Base-by-base conservation (phyloP, 2,113 vertebrate species). In the Columba janthina region DNA sequence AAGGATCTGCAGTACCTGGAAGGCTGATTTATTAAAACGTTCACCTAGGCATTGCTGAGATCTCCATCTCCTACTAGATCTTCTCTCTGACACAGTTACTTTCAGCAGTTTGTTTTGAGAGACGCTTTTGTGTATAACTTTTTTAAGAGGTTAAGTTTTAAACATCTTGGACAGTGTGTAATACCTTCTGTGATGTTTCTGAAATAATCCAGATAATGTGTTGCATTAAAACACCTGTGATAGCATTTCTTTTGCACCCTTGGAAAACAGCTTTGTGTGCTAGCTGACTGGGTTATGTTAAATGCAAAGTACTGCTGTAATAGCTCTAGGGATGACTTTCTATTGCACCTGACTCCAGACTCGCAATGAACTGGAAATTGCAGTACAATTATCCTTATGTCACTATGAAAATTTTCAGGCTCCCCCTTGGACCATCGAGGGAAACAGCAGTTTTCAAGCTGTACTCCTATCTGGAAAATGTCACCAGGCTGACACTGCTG, bases 11-110 rank as follows among this genome's bases (percentile, higher is more conserved):
- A 75, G 72, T 77, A 90, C 93, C 84, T 91, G 82, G 72, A 91
- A 97, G 95, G 92, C 88, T 97, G 93, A 93, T 96, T 96, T 96
- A 91, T 96, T 95, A 72, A 96, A 96, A 96, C 95, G 46, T 75
- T 92, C 90, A 93, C 89, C 76, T 76, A 93, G 84, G 61, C 85
- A 50, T 81, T 66, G 84, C 90, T 80, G 85, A 78, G 83, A 88
- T 58, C 58, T 93, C 94, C 4, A 31, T 80, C 79, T 77, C 77
- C 62, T 80, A 12, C 91, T 70, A 95, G 87, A 95, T 92, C 77
- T 76, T 91, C 77, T 91, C 83, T 94, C 77, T 95, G 93, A 22
- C 62, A 51, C 54, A 46, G 76, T 76, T 95, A 70, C 31, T 97
- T 94, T 65, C 60, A 61, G 66, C 88, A 92, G 67, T 97, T 91